Conservation (phyloP, 2,113 vertebrate genomes). For the Oriolus oriolus region DNA sequence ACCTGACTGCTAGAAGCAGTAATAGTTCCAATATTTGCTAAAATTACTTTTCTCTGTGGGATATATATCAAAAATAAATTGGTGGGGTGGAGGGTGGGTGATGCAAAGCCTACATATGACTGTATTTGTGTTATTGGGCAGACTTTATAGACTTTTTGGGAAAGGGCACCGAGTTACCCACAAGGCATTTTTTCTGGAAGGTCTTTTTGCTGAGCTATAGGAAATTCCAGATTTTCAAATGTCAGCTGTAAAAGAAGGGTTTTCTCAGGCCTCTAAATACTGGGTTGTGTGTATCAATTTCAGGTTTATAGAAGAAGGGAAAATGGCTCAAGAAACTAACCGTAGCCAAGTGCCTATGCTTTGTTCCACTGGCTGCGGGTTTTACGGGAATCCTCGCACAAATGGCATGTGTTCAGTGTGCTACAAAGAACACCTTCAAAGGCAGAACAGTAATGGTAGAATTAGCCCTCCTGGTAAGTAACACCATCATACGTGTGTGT, state of each 20-base stretch:
- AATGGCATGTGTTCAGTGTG: constrained; percentile 90
- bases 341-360: constrained; percentile 87
- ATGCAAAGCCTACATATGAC: background rate
- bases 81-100: background rate
- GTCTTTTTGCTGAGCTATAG: background rate
- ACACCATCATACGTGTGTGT: background rate
- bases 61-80: background rate
- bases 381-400: constrained; percentile 87
- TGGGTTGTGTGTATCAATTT: constrained; percentile 32
- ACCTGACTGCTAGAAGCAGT: background rate
- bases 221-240: background rate
- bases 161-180: background rate
- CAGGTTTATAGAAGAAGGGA: constrained; percentile 73
- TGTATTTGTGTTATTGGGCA: background rate
- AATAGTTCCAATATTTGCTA: background rate
- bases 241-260: background rate
- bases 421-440: constrained; percentile 88
- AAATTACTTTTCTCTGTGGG: background rate
- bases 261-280: background rate
- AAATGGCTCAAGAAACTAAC: constrained; percentile 91
- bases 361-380: constrained; percentile 87
- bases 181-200: background rate
- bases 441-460: constrained; percentile 83
- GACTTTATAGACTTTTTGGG: background rate
- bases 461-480: constrained; percentile 84